These are phyloP conservation scores for Sinhomidia bicolor DNA, from an alignment of 2,888 invertebrate species.

Conservation along the genomic window DNA sequence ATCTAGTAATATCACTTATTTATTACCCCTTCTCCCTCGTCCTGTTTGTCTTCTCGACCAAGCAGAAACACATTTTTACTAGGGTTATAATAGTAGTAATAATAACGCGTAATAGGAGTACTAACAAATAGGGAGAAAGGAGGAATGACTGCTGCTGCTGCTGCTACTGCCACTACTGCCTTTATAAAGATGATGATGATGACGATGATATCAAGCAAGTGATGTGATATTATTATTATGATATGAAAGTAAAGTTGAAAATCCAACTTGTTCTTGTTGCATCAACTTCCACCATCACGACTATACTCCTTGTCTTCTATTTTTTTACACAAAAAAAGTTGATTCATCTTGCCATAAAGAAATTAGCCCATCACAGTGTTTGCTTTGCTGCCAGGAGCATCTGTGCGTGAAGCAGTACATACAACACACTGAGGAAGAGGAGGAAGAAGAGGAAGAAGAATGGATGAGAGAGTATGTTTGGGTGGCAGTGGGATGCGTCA, in stretches of 20 bases:
- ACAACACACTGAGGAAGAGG: constrained; percentile 7
- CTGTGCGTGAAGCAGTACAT: constrained; percentile 62
- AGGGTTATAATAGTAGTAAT: constrained; percentile 10
- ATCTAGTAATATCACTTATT: too few species aligned
- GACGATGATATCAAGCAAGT: background rate
- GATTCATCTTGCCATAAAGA: constrained; percentile 67
- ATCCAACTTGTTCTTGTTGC: constrained; percentile 26
- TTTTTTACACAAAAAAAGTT: background rate
- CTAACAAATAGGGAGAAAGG: background rate
- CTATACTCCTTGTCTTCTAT: background rate
- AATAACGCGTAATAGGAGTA: background rate
- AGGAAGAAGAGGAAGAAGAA: background rate
- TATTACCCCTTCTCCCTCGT: too few species aligned
- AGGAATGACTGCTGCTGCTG: background rate
- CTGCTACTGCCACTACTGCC: background rate
- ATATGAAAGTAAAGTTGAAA: constrained; percentile 34
- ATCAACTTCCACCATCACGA: background rate
- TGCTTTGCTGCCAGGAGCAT: constrained; percentile 60
- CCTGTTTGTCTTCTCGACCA: too few species aligned
- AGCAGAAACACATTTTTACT: background rate
- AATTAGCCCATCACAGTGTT: constrained; percentile 64
- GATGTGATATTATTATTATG: background rate
- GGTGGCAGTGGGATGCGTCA: too few species aligned
- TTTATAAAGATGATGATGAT: background rate
- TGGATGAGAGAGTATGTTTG: background rate